Evolutionary conservation across 2,113 vertebrate genomes (phyloP).

Genomic region (Sceloporus undulatus): DNA sequence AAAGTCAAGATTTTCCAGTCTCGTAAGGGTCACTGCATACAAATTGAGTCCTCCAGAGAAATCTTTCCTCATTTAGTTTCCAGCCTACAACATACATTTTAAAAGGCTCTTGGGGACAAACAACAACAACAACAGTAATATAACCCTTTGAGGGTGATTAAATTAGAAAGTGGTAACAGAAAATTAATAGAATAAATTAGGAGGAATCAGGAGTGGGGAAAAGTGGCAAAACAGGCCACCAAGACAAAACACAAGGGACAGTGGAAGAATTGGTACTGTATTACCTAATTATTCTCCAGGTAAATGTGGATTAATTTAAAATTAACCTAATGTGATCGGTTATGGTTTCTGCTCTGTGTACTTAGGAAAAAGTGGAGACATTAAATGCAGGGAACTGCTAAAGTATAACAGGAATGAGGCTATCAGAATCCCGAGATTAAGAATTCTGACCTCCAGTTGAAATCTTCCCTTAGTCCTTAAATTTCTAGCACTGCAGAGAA

Average conservation of each 20-base stretch:
- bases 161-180: conserved; percentile 30
- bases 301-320: conserved; percentile 13
- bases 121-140: conserved; percentile 28
- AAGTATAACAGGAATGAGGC: not conserved
- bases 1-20: conserved; percentile 7
- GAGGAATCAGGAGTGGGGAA: conserved; percentile 27
- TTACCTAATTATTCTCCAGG: conserved; percentile 20
- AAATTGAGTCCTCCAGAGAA: conserved; percentile 26
- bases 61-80: conserved; percentile 44
- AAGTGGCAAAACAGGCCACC: conserved; percentile 18
- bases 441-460: too few relatives aligned
- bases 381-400: conserved; percentile 7
- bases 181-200: conserved; percentile 59
- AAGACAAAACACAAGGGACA: not conserved
- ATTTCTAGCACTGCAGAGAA: too few relatives aligned
- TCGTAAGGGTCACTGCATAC: not conserved
- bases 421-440: too few relatives aligned
- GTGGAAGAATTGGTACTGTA: not conserved
- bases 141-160: conserved; percentile 51
- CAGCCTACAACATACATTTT: conserved; percentile 43
- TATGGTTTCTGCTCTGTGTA: not conserved
- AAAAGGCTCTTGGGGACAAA: conserved; percentile 37
- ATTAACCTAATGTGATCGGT: conserved; percentile 19
- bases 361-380: conserved; percentile 12
- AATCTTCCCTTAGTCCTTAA: too few relatives aligned